Base-by-base conservation (phyloP, 1,140 invertebrate genomes). In the Neodiprion fabricii region DNA sequence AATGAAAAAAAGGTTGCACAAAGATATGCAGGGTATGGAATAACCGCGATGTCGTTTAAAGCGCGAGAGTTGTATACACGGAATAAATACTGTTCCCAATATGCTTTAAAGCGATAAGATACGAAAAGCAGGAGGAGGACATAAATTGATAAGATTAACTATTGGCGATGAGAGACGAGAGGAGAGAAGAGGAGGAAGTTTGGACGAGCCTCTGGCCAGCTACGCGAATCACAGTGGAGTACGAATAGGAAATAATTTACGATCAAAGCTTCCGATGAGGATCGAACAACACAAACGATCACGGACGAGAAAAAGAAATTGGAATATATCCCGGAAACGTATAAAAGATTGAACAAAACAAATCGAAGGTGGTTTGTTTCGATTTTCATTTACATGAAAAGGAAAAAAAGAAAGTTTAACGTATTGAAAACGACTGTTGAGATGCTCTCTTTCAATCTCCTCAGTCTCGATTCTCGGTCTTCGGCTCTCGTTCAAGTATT, bases 91-190 rank as follows among this genome's bases (percentile, higher is more conserved):
- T 40, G 28, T 40, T 40, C 28, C 28, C 28, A 40, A 40, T 40
- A 40, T 40, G 28, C 28, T 40, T 40, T 1, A 40, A 5, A 11
- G 21, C 11, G 40, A 21, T 69, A 21, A 23, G 67, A 23, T 47
- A 21, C 40, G 11, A 23, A 21, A 69, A 11, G 21, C 23, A 11
- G 17, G 61, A 14, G 61, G 12, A 5, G 67, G 67, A 69, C 23
- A 47, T 69, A 69, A 23, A 69, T 69, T 23, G 67, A 69, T 69
- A 69, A 69, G 67, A 69, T 69, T 69, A 69, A 69, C 67, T 11
- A 69, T 61, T 17, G 53, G 28, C 5, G 28, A 40, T 40, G 28
- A 40, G 28, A 40, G 28, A 40, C 2, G 28, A 40, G 28, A 40
- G 28, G 28, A 40, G 28, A 40, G 28, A 1, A 40, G 28, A 40